Base-by-base conservation (phyloP, 2,888 invertebrate genomes). In the Orthosia cruda region DNA sequence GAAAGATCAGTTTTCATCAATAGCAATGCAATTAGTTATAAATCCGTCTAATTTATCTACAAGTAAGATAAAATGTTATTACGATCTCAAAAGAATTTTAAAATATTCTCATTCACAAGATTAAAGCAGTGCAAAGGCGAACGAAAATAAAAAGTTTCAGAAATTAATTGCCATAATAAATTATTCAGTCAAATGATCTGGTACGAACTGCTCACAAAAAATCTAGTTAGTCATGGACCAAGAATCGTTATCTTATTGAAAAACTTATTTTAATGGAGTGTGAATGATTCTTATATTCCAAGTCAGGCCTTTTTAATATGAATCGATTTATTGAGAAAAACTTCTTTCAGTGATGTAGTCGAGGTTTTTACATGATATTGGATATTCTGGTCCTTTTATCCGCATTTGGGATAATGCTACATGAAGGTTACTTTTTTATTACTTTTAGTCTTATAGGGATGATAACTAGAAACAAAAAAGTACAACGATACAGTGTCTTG, bases 131-230 rank as follows among this genome's bases (percentile, higher is more conserved):
- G 73, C 59, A 72, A 80, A 66, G 76, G 69, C 32, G 62, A 61
- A 74, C 68, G 47, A 74, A 79, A 69, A 74, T 74, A 71, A 68
- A 65, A 75, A 75, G 71, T 75, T 72, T 59, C 65, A 77, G 59
- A 75, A 77, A 87, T 75, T 86, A 87, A 87, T 88, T 79, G 86
- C 74, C 61, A 16, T 81, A 77, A 87, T 87, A 82, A 87, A 87
- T 87, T 88, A 86, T 81, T 76, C 83, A 79, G 80, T 57, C 61
- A 83, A 74, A 80, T 83, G 55, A 80, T 77, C 74, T 68, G 66
- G 57, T 63, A 73, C 32, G 74, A 78, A 65, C 57, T 72, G 68
- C 66, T 67, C 71, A 74, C 58, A 75, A 83, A 85, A 81, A 81
- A 81, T 52, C 69, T 75, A 76, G 77, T 85, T 81, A 85, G 83